Conservation (phyloP, 2,888 invertebrate genomes). For the Eupithecia tripunctaria region DNA sequence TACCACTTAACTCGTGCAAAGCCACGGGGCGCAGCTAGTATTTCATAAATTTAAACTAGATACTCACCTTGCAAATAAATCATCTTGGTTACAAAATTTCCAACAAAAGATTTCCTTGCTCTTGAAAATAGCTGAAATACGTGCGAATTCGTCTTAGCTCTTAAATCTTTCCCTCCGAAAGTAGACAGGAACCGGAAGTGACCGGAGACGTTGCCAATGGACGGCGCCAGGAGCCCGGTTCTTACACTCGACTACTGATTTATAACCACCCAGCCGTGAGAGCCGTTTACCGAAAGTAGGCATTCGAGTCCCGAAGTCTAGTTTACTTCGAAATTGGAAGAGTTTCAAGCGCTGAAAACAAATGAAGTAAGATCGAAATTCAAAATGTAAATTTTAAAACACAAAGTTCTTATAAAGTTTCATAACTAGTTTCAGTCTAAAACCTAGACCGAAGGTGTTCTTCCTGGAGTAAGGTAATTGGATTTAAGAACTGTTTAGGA, state of each 20-base stretch:
- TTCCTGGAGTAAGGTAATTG: neutral
- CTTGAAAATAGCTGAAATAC: conserved; percentile 8
- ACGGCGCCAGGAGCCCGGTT: conserved; percentile 11
- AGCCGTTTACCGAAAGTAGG: neutral
- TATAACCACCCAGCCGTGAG: conserved; percentile 11
- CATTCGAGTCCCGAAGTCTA: neutral
- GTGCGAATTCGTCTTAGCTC: conserved; percentile 2
- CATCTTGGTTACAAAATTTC: neutral
- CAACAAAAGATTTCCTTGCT: conserved; percentile 3
- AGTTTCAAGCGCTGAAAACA: neutral
- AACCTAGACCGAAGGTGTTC: neutral
- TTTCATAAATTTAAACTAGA: neutral
- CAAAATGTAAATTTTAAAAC: neutral
- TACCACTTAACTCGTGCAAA: no score
- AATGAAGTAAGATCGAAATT: neutral
- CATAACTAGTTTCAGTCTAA: neutral
- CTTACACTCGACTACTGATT: conserved; percentile 14
- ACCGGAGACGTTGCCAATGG: conserved; percentile 27
- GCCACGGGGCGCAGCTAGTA: no score
- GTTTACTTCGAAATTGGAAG: neutral
- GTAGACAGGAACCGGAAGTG: conserved; percentile 27
- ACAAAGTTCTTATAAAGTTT: neutral
- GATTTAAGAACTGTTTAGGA: neutral
- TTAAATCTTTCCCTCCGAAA: conserved; percentile 19
- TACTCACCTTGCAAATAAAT: neutral